Base-by-base conservation (phyloP, 1,140 invertebrate species). In the Drosophila equinoxialis region DNA sequence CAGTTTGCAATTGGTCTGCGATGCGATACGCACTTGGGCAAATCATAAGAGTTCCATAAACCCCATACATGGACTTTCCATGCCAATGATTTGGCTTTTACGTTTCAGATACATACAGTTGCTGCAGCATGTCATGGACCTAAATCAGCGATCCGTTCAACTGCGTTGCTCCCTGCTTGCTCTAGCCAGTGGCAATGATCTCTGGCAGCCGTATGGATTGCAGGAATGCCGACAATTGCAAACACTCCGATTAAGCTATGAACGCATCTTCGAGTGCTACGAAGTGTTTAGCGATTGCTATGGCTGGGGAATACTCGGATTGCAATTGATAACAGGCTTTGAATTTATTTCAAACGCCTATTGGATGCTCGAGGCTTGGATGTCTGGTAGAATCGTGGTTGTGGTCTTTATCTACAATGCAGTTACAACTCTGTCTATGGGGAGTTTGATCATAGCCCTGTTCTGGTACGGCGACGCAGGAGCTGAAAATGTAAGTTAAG, bases 281-380 rank as follows among this genome's bases (percentile, higher is more conserved):
- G 77, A 77, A 23, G 26, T 54, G 0, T 65, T 91, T n/a, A 91
- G 73, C 54, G 70, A 81, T 30, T 84, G 82, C 41, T 91, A 76
- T n/a, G 86, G 90, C 6, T 91, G 90, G 90, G 81, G 90, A 3
- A 76, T 91, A 39, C 55, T 90, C 23, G 71, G 70, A 0, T 41
- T 91, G 11, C 76, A 90, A 30, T 35, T 91, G 61, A 35, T 76
- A 13, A 57, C 77, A 23, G 77, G 86, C 33, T 73, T 90, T 26
- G 75, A 91, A 39, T 84, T 91, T 7, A 82, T 91, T 0, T 79
- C 75, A 2, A 91, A 90, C 55, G 72, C 80, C 1, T 91, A 84
- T 58, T 91, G 90, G 85, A 84, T 76, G 10, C 55, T 13, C 65
- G 71, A 1, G 17, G 68, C n/a, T 72, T 74, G 42, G 20, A 60